Evolutionary conservation across 2,113 vertebrate genomes (phyloP), one percentile per base, ranked within the genome.

Genomic region (Atractosteus spatula): DNA sequence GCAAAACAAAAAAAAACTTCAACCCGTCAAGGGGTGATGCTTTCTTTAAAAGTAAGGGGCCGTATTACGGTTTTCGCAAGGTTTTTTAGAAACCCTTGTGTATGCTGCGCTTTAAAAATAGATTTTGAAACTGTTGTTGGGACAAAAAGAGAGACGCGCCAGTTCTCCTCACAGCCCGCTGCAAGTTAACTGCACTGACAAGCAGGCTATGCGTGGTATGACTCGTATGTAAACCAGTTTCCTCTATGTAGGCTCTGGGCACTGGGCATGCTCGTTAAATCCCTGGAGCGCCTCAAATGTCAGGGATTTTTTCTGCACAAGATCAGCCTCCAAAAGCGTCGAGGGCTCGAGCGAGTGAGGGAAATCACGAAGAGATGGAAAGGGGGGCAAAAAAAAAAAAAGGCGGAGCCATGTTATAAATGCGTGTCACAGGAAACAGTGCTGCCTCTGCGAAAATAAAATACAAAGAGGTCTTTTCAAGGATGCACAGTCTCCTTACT

Each of bases 111-210:
- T 68, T 72, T 76, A 66, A 4, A 66, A 71, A 72, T 59, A 71
- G 5, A 64, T 64, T 73, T 70, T 70, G 16, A 66, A 17, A 10
- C 72, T 56, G 76, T 70, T 76, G 77, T 75, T 47, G 73, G 85
- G 84, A 92, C 89, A 90, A 92, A 89, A 29, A 29, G 29, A 17
- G 72, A 71, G 89, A 69, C 81, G 81, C 84, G 82, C 86, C 79
- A 89, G 89, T 84, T 82, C 73, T 85, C 86, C 95, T 95, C 94
- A 92, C 94, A 95, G 95, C 95, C 91, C 87, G 95, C 96, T 94
- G 96, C 93, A 92, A 94, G 95, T 88, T 79, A 83, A 90, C 94
- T 87, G 94, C 89, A 83, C 94, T 91, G 93, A 94, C 94, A 93
- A 91, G 93, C 94, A 87, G 92, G 90, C 92, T 92, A 83, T 87